Percentiles rank a stretch among this genome's conserved stretches.
Conservation (phyloP, 2,888 invertebrate genomes). For the Metellina segmentata region DNA sequence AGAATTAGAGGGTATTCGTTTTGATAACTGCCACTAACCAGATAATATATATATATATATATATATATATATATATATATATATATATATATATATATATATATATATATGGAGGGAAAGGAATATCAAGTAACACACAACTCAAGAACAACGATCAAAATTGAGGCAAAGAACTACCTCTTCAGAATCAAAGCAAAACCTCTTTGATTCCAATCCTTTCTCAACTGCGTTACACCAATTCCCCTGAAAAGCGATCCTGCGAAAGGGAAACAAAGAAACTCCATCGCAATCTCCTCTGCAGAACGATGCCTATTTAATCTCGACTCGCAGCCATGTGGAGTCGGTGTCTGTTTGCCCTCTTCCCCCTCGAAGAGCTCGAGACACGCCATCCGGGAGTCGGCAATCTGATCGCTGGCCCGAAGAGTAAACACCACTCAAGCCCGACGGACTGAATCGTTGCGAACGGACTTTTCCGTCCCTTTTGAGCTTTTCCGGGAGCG, state of each 20-base stretch:
- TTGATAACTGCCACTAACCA: too few relatives aligned
- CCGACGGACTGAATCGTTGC: conserved; percentile 36
- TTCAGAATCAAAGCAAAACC: background rate
- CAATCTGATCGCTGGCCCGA: conserved; percentile 40
- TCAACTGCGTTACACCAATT: conserved; percentile 27
- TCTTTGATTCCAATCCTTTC: background rate
- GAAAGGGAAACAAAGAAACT: conserved; percentile 29
- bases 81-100: too few relatives aligned
- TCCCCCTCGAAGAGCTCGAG: conserved; percentile 12
- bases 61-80: too few relatives aligned
- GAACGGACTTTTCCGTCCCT: conserved; percentile 37
- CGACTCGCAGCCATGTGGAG: conserved; percentile 17
- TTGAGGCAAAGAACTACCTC: background rate
- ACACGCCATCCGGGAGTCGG: conserved; percentile 25
- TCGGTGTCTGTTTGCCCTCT: conserved; percentile 40
- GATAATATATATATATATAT: too few relatives aligned
- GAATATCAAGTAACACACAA: background rate
- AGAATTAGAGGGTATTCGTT: too few relatives aligned
- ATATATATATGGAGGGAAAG: too few relatives aligned
- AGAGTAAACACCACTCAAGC: conserved; percentile 31
- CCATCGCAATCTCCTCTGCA: conserved; percentile 11
- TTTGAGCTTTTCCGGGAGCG: background rate
- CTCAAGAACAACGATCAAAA: background rate
- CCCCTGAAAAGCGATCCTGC: conserved; percentile 2
- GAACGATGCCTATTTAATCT: conserved; percentile 36